These are phyloP conservation scores for Leuciscus waleckii DNA, from an alignment of 2,797 vertebrate species.

Conservation along the genomic window DNA sequence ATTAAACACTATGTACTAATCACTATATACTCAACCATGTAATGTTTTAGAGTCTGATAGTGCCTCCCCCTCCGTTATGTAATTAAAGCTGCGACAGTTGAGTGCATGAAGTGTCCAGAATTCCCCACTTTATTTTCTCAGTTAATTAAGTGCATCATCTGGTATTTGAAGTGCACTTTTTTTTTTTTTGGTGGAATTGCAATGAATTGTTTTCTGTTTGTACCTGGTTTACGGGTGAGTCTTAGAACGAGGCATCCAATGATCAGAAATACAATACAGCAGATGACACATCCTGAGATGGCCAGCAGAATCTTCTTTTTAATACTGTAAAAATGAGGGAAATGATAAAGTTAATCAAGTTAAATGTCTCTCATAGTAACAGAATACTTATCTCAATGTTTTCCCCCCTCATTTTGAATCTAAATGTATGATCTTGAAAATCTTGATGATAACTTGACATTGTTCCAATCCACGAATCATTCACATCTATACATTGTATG, in stretches of 20 bases:
- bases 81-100: no score
- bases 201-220: not conserved
- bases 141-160: no score
- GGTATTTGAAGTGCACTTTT: no score
- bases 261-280: constrained; percentile 66
- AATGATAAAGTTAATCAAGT: not conserved
- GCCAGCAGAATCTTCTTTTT: constrained; percentile 79
- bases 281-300: constrained; percentile 74
- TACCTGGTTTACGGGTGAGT: constrained; percentile 72
- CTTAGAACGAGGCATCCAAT: constrained; percentile 70
- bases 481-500: not conserved
- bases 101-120: no score
- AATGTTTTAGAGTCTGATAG: no score
- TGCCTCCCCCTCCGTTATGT: no score
- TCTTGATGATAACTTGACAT: not conserved
- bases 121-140: no score
- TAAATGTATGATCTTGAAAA: not conserved
- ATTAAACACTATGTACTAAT: no score
- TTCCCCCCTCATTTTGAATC: constrained; percentile 42
- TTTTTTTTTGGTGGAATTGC: no score
- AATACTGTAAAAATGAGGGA: constrained; percentile 66
- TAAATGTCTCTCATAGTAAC: not conserved
- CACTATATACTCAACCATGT: no score
- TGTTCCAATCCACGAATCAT: not conserved
- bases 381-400: not conserved